phyloP scores from a whole-genome alignment of 2,797 vertebrate genomes.

The Mus caroli region DNA sequence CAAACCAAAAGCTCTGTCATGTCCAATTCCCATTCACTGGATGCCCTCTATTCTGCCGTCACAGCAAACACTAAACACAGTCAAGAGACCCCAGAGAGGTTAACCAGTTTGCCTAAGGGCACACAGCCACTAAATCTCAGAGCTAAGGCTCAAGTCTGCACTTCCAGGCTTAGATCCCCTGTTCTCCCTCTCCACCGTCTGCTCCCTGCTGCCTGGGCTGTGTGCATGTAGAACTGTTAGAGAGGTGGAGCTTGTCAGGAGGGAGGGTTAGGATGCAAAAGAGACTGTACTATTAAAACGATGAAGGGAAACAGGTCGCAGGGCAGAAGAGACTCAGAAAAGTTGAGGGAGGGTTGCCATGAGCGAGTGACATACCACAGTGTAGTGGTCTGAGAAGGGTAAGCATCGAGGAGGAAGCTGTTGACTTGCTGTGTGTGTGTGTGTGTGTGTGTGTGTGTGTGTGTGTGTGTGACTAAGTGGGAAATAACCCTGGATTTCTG shows the following conservation, averaged over 20 bases:
- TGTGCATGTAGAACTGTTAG: too few species aligned
- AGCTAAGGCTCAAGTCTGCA: background rate
- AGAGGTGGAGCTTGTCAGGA: background rate
- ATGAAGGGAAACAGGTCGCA: background rate
- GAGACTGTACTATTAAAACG: background rate
- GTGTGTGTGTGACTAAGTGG: background rate
- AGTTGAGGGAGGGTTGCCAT: background rate
- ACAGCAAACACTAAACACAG: background rate
- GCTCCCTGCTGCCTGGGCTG: background rate
- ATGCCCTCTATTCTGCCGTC: background rate
- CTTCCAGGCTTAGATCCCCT: background rate
- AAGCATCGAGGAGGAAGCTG: background rate
- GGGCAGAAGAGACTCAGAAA: background rate
- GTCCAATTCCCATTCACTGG: background rate
- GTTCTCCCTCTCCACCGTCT: too few species aligned
- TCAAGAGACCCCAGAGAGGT: conserved; percentile 26
- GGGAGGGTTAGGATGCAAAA: background rate
- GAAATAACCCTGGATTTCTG: background rate
- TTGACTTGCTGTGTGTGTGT: background rate
- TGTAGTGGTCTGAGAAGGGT: background rate
- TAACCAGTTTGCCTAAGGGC: background rate
- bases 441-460: too few species aligned
- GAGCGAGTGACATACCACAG: background rate
- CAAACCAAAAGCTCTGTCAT: background rate
- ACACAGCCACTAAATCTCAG: background rate